Evolutionary conservation across 23 tunicate species (phyloP), one percentile per base, ranked within the genome.

Genomic region (Ascidia mentula): DNA sequence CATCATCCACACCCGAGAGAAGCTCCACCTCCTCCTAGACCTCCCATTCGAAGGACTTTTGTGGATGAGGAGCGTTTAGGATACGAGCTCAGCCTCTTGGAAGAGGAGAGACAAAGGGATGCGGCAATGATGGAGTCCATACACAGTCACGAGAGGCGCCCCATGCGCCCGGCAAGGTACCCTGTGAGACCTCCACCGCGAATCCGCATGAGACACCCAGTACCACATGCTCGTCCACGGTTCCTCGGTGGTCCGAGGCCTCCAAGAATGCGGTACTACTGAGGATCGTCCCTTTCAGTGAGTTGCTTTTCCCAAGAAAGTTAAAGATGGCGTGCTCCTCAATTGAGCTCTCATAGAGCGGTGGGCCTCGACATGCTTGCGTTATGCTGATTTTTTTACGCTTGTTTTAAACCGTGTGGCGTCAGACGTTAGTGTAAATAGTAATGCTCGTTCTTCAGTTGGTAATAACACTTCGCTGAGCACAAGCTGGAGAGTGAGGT

Each of bases 81-180:
- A 3, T 70, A 32, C 38, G 74, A 70, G 74, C 37, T 70, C 5
- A 30, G 39, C 8, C 37, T 70, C 4, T 7, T 70, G 30, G 35
- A 70, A 34, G 74, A 70, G 13, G 74, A 70, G 34, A 70, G 74
- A 12, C 37, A 22, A 34, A 70, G 74, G 74, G 39, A 70, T 32
- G 37, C 74, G 4, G 74, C 7, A 9, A 70, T 70, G 74, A 53
- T 53, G 65, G 65, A 53, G 22, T 53, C 65, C 28, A 53, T 53
- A 1, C 24, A 20, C 4, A 53, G 65, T 28, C 65, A 53, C 65
- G 65, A 53, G 24, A 53, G 65, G 13, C 65, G 65, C 24, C 24
- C 24, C 4, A 53, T 53, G 4, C 65, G 65, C 24, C 65, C 65
- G 1, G 65, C 24, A 26, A 26, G 65, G 4, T 28, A 53, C 65